Conservation (phyloP, 2,888 invertebrate species). For the Drosophila phalerata region DNA sequence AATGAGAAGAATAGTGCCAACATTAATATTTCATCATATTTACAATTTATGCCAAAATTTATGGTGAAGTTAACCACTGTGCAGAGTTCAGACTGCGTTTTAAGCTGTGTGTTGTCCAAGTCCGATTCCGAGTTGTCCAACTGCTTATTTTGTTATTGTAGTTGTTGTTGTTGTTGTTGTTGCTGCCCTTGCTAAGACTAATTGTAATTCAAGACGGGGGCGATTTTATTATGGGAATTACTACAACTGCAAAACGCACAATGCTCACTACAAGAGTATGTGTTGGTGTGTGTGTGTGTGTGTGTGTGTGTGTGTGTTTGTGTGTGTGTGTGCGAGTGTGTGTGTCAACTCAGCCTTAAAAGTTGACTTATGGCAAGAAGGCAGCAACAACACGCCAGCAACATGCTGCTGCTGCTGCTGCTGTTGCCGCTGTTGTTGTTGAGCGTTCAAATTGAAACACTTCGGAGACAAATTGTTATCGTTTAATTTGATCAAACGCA, state of each 20-base stretch:
- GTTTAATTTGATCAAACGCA: conserved; percentile 85
- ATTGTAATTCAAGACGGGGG: conserved; percentile 85
- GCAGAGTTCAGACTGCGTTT: conserved; percentile 1
- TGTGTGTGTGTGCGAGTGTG: conserved; percentile 34
- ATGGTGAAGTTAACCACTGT: not conserved
- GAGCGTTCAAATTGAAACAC: conserved; percentile 84
- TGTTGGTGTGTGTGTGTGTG: conserved; percentile 14
- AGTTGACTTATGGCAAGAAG: conserved; percentile 77
- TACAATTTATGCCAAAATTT: not conserved
- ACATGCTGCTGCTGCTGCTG: conserved; percentile 59
- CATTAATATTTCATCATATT: too few species aligned
- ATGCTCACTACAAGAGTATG: conserved; percentile 28
- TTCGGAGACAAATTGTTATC: conserved; percentile 86
- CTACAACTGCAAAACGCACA: conserved; percentile 69
- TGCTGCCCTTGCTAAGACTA: conserved; percentile 76
- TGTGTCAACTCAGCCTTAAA: conserved; percentile 63
- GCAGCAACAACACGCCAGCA: conserved; percentile 59
- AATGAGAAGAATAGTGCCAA: too few species aligned
- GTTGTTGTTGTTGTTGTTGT: not conserved
- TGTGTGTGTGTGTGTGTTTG: conserved; percentile 29
- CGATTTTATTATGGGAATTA: conserved; percentile 85
- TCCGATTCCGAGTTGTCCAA: conserved; percentile 30
- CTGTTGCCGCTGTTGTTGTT: conserved; percentile 32
- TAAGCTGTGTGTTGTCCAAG: conserved; percentile 25
- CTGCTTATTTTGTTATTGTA: conserved; percentile 7